Percentiles rank a stretch among this genome's conserved stretches.
These are phyloP conservation scores for Mesochorus sp. DNA, from an alignment of 2,888 invertebrate genomes.

Conservation along the genomic window DNA sequence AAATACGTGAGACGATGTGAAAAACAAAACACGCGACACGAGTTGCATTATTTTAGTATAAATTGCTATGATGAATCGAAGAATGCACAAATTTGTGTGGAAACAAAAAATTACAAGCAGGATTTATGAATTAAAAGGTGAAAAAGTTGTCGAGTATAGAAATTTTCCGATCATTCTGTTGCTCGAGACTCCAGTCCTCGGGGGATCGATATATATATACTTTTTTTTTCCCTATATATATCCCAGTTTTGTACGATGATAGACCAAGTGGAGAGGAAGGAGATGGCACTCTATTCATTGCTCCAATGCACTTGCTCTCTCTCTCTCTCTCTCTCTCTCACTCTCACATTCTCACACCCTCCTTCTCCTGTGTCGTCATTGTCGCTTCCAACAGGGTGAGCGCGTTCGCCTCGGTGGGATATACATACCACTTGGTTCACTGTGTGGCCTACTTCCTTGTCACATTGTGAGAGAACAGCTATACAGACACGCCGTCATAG, in stretches of 20 bases:
- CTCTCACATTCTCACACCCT: constrained; percentile 3
- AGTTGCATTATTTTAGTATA: too few species aligned
- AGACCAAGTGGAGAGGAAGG: background rate
- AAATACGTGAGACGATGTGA: background rate
- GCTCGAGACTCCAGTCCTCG: background rate
- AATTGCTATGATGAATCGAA: too few species aligned
- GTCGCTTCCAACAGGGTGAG: background rate
- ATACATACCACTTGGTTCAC: constrained; percentile 23
- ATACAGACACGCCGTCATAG: background rate
- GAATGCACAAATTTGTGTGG: background rate
- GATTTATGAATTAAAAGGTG: background rate
- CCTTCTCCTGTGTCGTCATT: background rate
- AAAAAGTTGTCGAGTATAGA: background rate
- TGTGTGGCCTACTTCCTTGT: constrained; percentile 44
- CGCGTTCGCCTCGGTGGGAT: constrained; percentile 29
- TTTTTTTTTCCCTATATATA: constrained; percentile 41
- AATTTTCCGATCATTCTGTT: background rate
- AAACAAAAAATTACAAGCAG: background rate
- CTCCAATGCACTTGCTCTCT: too few species aligned
- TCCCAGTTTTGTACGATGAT: constrained; percentile 1
- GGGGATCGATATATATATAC: constrained; percentile 52
- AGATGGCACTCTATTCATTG: constrained; percentile 46
- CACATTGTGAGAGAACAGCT: constrained; percentile 22
- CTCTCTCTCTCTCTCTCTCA: constrained; percentile 5
- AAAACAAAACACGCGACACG: background rate